Evolutionary conservation across 2,797 vertebrate genomes (phyloP), one percentile per base, ranked within the genome.

Genomic region (Holocentrus rufus): DNA sequence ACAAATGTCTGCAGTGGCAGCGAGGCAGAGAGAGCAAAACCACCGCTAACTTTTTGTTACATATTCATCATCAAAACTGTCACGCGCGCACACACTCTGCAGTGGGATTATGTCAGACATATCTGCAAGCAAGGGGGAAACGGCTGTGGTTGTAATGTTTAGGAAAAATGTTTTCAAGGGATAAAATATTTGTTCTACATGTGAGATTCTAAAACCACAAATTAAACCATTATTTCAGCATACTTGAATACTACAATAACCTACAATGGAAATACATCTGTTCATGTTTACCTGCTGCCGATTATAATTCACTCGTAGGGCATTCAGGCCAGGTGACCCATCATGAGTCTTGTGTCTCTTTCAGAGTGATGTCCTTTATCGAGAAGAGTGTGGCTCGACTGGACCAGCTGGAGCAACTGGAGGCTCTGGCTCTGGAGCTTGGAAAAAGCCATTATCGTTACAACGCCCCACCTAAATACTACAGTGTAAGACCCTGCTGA

Each of bases 311-410:
- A 15, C 1, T 50, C 54, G 42, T 49, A 30, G 44, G 2, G 74
- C 50, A 17, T 34, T 76, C 39, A 50, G n/a, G n/a, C 50, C 22
- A 17, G 22, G 44, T 18, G 14, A 30, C 22, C 55, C 36, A 59
- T 23, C 9, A 18, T 44, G 14, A 22, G 11, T 31, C 22, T 46
- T 46, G 9, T 9, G n/a, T 75, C 52, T 86, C 52, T 77, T 69
- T 71, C 85, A 95, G 94, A 54, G 94, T 95, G 72, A 95, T 95
- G 94, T 95, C 94, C 17, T 95, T 95, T 63, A 95, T 95, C n/a
- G 94, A 95, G 90, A 95, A 95, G 81, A 94, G 91, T 0, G 94
- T 95, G 77, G 94, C 94, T 15, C 84, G 94, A 66, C 85, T 95
- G 63, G 93, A 95, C 64, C 93, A 95, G 82, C 84, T 89, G 74